These are phyloP conservation scores for Yponomeuta cagnagella DNA, from an alignment of 2,888 invertebrate genomes.

Conservation along the genomic window DNA sequence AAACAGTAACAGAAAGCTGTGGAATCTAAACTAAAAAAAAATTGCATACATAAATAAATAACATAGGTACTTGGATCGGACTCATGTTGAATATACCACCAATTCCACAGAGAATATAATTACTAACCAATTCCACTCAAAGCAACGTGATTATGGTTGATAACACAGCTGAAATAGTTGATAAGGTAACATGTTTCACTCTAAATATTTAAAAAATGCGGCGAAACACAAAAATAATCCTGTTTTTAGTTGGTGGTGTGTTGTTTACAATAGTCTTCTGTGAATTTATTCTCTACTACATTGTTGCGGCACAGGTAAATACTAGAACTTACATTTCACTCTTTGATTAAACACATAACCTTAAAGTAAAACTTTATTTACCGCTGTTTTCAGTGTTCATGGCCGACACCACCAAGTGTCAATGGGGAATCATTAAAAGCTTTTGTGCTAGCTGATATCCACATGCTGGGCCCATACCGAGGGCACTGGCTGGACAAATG, in stretches of 20 bases:
- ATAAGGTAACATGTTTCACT: too few relatives aligned
- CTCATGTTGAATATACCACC: too few relatives aligned
- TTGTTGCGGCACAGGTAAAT: conserved; percentile 50
- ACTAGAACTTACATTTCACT: not conserved
- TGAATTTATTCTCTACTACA: conserved; percentile 57
- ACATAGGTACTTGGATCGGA: too few relatives aligned
- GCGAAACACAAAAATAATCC: not conserved
- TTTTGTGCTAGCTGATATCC: conserved; percentile 93
- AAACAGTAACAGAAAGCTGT: too few relatives aligned
- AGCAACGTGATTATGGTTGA: too few relatives aligned
- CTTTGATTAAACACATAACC: not conserved
- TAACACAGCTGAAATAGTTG: too few relatives aligned
- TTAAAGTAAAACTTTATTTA: not conserved
- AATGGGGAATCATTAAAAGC: conserved; percentile 76
- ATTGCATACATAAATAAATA: too few relatives aligned
- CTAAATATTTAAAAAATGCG: not conserved
- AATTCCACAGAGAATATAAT: too few relatives aligned
- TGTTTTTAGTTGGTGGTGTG: conserved; percentile 1
- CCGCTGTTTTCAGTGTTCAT: conserved; percentile 78
- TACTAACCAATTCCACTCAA: too few relatives aligned
- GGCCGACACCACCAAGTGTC: conserved; percentile 74
- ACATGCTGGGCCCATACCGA: conserved; percentile 87
- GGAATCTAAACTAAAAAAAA: too few relatives aligned
- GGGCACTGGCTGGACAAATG: conserved; percentile 98
- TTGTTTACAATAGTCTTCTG: conserved; percentile 27